A percentile compares a stretch with the other conserved stretches of the same genome.
Evolutionary conservation across 2,797 vertebrate genomes (phyloP).

Genomic region (Halcyon smyrnensis): DNA sequence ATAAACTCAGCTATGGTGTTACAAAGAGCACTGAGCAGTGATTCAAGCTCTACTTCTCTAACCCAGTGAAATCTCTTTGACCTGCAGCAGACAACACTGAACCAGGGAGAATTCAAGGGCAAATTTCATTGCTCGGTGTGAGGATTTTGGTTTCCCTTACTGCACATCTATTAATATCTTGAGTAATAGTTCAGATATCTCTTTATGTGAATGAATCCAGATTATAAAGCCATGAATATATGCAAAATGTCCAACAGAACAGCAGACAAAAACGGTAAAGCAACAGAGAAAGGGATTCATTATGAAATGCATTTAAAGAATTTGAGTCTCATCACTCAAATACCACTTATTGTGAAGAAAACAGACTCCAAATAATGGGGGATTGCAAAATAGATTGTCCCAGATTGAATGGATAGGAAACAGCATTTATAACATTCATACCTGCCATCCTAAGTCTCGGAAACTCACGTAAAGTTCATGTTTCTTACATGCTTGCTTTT

Average conservation of each 20-base stretch:
- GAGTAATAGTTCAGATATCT: not conserved
- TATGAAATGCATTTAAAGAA: not conserved
- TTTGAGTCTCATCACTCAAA: not conserved
- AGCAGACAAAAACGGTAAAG: not conserved
- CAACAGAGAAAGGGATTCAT: not conserved
- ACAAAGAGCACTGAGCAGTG: not conserved
- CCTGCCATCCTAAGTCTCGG: constrained; percentile 98
- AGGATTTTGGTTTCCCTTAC: not conserved
- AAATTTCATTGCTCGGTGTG: not conserved
- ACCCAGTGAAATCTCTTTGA: not conserved
- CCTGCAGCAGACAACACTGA: not conserved
- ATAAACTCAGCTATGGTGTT: not conserved
- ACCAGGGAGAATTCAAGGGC: not conserved
- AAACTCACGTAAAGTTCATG: constrained; percentile 99
- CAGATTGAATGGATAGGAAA: not conserved
- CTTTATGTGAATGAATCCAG: not conserved
- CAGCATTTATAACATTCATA: constrained; percentile 62
- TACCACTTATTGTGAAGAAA: not conserved
- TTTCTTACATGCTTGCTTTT: constrained; percentile 99
- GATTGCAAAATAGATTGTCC: not conserved
- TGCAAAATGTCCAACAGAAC: not conserved
- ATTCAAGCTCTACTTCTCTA: not conserved
- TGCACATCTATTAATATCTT: not conserved
- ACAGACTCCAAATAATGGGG: not conserved
- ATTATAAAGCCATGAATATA: not conserved